phyloP scores from a whole-genome alignment of 1,140 invertebrate genomes.

The Plectus sambesii region DNA sequence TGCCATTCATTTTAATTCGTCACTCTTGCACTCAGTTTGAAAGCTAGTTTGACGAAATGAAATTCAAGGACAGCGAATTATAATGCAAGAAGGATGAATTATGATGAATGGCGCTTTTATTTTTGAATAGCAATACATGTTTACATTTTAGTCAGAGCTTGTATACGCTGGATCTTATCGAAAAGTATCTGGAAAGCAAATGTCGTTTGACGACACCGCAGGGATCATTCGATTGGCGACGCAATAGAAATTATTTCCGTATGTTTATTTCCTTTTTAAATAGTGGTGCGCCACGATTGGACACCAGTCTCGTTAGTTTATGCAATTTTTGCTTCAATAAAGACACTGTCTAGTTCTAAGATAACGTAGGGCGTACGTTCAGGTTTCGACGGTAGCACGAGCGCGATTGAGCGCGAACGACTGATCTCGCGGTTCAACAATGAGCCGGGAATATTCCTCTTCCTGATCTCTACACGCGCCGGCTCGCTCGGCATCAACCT shows the following conservation, averaged over 20 bases:
- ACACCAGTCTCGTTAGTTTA: no score
- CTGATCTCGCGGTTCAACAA: constrained; percentile 96
- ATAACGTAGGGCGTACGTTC: constrained; percentile 22
- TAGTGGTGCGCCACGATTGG: no score
- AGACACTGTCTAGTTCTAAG: no score
- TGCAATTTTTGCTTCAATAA: no score
- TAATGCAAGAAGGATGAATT: no score
- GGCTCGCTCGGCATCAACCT: constrained; percentile 95
- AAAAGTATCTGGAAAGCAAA: constrained; percentile 74
- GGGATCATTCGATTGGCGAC: constrained; percentile 60
- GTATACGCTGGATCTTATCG: constrained; percentile 88
- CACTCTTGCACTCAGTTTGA: no score
- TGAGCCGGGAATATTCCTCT: constrained; percentile 66
- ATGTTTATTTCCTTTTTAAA: constrained; percentile 50
- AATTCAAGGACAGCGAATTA: no score
- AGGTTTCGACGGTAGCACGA: constrained; percentile 81
- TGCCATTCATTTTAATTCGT: constrained; percentile 1
- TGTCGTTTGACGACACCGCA: constrained; percentile 53
- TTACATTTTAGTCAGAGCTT: constrained; percentile 67
- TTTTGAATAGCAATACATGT: no score
- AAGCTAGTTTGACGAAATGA: no score
- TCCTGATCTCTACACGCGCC: constrained; percentile 90
- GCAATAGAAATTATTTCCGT: constrained; percentile 81
- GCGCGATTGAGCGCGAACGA: constrained; percentile 80
- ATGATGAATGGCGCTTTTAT: no score